Evolutionary conservation across 2,888 invertebrate species (phyloP).

Genomic region (Mamestra brassicae): DNA sequence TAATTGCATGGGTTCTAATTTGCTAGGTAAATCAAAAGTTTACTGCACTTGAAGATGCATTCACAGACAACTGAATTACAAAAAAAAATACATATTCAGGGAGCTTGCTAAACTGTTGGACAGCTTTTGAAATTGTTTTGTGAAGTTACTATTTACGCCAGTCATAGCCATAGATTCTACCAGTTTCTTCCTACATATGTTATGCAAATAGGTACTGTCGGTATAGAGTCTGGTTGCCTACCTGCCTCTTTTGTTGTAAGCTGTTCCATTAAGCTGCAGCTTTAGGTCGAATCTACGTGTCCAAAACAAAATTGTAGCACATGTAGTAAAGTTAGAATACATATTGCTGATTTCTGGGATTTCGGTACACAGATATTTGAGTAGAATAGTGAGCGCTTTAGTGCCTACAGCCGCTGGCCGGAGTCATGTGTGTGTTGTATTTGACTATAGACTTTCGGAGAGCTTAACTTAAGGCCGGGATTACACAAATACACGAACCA

Average conservation of each 20-base stretch:
- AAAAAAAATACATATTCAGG: too few species aligned
- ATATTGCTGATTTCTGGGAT: constrained; percentile 47
- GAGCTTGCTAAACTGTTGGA: too few species aligned
- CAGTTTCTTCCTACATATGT: too few species aligned
- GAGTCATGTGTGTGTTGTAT: constrained; percentile 13
- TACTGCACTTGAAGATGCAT: background rate
- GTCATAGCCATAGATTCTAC: too few species aligned
- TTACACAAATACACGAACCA: constrained; percentile 11
- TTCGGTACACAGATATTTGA: constrained; percentile 16
- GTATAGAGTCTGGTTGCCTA: too few species aligned
- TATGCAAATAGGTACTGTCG: too few species aligned
- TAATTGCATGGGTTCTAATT: background rate
- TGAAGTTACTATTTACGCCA: too few species aligned
- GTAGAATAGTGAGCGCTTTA: constrained; percentile 2
- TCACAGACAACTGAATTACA: background rate
- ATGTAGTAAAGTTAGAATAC: constrained; percentile 42
- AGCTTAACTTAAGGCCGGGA: constrained; percentile 8
- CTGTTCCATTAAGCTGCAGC: constrained; percentile 1
- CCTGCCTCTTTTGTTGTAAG: background rate
- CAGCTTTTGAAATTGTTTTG: too few species aligned
- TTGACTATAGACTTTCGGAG: constrained; percentile 27
- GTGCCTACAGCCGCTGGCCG: background rate
- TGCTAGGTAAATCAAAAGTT: background rate
- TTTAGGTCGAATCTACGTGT: background rate
- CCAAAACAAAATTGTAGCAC: constrained; percentile 11